Base-by-base conservation (phyloP, 2,888 invertebrate species). In the Iphiclides podalirius region DNA sequence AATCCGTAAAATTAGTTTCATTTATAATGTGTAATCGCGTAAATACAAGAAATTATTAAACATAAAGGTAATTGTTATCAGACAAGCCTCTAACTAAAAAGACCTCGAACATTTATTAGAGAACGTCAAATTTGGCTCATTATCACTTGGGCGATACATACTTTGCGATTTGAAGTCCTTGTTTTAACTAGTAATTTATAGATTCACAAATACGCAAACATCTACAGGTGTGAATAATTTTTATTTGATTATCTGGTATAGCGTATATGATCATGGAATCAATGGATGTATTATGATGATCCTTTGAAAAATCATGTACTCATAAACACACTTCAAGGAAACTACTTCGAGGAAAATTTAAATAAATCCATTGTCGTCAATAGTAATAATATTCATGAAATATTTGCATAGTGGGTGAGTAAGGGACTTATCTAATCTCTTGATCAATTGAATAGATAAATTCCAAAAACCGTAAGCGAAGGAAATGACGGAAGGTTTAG, bases 51-150 rank as follows among this genome's bases (percentile, higher is more conserved):
- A n/a, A n/a, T n/a, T n/a, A n/a, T n/a, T n/a, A n/a, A 31, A 6
- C 33, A 15, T 20, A 20, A 46, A 39, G 17, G 13, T 37, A 16
- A 4, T 46, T 20, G 15, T 35, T 41, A 40, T 36, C 36, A 26
- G 15, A 11, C 13, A n/a, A n/a, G 14, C 13, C 8, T 17, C 47
- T 28, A 47, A 36, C 47, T 41, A 40, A 40, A 40, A 28, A 41
- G 36, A 41, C 35, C 28, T 41, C 41, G 36, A 41, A 36, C n/a
- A 14, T 23, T 15, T 26, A 14, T 20, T 31, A 31, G 31, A 11
- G 31, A 31, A 31, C 31, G 31, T 31, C 12, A 31, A 31, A 31
- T 4, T 31, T 3, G 26, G 9, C 31, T n/a, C 11, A 31, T 31
- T 31, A 31, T 31, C 31, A 31, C 31, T 11, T 1, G 4, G 11